Evolutionary conservation across 1,140 invertebrate genomes (phyloP), one percentile per base, ranked within the genome.

Genomic region (Drosophila sturtevanti): DNA sequence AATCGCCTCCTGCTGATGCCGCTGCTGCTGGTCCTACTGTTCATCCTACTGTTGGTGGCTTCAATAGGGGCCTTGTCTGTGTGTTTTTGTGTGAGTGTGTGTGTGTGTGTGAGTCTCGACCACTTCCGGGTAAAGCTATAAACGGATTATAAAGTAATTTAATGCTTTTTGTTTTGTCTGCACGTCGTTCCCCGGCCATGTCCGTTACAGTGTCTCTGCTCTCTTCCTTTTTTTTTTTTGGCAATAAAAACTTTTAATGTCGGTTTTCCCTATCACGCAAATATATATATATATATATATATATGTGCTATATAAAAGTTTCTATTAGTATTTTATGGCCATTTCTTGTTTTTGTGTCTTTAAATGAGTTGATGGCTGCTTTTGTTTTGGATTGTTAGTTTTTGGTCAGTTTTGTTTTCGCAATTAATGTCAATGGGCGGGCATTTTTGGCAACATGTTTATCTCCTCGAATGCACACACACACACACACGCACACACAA

Each of bases 91-190:
- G 31, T 71, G 70, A n/a, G n/a, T 59, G 34, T 35, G 59, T 63
- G 58, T 59, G 68, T 70, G 61, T 31, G 75, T 38, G 60, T 65
- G 65, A 52, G 80, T 82, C 82, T 82, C 72, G 75, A 51, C 66
- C 82, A 87, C 82, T 87, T 87, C 82, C 82, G 82, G 84, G 72
- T 68, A 35, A 59, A 79, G 82, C 84, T 87, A 89, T 87, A 87
- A 87, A 87, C 84, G 84, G 84, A 89, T 89, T 89, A 89, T 89
- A 89, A 89, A 89, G 84, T 89, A 89, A 89, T 89, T 89, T 89
- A 89, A 87, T 89, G 84, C 85, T 84, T 89, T 89, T 84, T 89
- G 85, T 89, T 34, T 35, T 80, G 85, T 73, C 76, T 61, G 62
- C 67, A 48, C 71, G 59, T 54, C 41, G 73, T 59, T 72, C 62